Conservation (phyloP, 2,888 invertebrate genomes). For the Lasioglossum calceatum region DNA sequence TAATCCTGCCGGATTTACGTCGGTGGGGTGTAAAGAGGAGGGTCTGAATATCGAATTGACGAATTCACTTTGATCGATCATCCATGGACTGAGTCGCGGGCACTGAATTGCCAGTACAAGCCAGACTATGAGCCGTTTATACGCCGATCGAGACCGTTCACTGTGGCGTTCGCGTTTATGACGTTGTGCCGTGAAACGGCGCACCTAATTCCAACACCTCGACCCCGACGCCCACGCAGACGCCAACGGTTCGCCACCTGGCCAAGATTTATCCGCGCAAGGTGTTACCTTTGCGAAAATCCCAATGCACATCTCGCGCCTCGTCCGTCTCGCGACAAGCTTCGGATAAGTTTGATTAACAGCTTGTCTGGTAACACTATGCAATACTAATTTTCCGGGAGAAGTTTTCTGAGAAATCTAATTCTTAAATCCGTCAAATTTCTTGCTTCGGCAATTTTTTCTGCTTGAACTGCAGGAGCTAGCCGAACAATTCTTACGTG, state of each 20-base stretch:
- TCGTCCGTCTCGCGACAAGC: not conserved
- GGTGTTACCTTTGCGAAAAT: slow-evolving; percentile 52
- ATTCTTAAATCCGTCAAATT: not conserved
- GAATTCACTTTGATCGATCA: slow-evolving; percentile 46
- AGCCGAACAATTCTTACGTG: no score
- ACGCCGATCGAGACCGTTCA: slow-evolving; percentile 17
- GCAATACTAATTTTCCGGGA: not conserved
- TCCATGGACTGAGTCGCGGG: slow-evolving; percentile 19
- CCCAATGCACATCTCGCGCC: slow-evolving; percentile 34
- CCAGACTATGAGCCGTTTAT: slow-evolving; percentile 38
- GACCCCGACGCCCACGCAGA: not conserved
- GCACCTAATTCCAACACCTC: slow-evolving; percentile 9
- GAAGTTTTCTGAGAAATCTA: not conserved
- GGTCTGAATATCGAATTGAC: slow-evolving; percentile 26
- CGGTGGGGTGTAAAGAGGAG: not conserved
- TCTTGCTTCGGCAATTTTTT: no score
- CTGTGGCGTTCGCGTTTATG: slow-evolving; percentile 49
- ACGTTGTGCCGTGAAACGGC: slow-evolving; percentile 40
- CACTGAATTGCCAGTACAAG: slow-evolving; percentile 28
- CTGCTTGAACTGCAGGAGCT: no score
- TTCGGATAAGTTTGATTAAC: not conserved
- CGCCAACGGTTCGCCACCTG: slow-evolving; percentile 37
- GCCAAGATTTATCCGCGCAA: slow-evolving; percentile 36
- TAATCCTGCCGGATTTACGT: slow-evolving; percentile 33
- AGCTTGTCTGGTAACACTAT: not conserved